phyloP scores from a whole-genome alignment of 2,113 vertebrate species.

The Vanacampus margaritifer region DNA sequence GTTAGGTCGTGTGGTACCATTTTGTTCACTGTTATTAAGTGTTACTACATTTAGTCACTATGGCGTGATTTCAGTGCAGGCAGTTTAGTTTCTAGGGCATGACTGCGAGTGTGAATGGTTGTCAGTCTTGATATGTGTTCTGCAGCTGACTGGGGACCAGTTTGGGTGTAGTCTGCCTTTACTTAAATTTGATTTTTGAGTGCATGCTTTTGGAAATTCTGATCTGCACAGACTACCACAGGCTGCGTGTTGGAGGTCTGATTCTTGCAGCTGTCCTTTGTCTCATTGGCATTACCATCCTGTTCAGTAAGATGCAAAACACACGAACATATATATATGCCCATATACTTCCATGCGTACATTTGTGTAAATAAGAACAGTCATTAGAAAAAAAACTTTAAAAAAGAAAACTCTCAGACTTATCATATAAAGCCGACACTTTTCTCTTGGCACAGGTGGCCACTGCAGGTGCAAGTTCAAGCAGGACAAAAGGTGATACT shows the following conservation, averaged over 20 bases:
- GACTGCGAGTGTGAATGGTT: too few species aligned
- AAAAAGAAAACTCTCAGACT: not conserved
- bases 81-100: too few species aligned
- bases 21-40: too few species aligned
- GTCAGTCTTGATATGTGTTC: too few species aligned
- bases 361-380: not conserved
- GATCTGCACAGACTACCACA: constrained; percentile 75
- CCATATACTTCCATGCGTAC: not conserved
- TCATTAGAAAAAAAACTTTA: not conserved
- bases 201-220: not conserved
- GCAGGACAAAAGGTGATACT: constrained; percentile 75
- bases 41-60: too few species aligned
- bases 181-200: not conserved
- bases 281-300: constrained; percentile 79
- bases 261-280: constrained; percentile 80
- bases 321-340: constrained; percentile 6
- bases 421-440: not conserved
- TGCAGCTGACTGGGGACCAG: too few species aligned
- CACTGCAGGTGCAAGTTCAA: constrained; percentile 87
- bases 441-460: constrained; percentile 70
- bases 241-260: constrained; percentile 79
- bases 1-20: too few species aligned
- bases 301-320: constrained; percentile 78
- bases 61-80: too few species aligned
- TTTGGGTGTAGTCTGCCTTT: not conserved